Evolutionary conservation across 2,113 vertebrate species (phyloP).

Genomic region (Gobius niger): DNA sequence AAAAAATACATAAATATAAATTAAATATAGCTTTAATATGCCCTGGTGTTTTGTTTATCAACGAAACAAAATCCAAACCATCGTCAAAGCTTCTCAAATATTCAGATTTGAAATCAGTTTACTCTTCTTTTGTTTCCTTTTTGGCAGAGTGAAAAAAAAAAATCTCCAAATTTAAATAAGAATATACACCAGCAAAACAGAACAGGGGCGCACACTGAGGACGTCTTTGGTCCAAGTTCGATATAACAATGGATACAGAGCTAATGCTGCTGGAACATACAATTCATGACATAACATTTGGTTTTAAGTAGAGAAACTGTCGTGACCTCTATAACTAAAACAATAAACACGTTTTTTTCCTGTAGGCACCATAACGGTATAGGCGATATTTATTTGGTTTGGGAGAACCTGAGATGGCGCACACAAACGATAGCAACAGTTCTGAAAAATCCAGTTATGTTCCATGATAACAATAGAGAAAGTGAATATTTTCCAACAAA

Average conservation of each 20-base stretch:
- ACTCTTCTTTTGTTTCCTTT: not conserved
- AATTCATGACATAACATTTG: not conserved
- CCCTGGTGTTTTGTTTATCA: no score
- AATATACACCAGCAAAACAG: conserved; percentile 32
- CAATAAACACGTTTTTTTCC: not conserved
- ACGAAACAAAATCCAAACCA: not conserved
- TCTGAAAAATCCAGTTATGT: not conserved
- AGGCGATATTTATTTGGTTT: not conserved
- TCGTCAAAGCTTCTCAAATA: not conserved
- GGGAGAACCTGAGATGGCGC: not conserved
- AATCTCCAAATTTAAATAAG: conserved; percentile 15
- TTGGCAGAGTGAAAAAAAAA: not conserved
- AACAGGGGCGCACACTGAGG: conserved; percentile 19
- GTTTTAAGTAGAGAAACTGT: not conserved
- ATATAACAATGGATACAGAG: not conserved
- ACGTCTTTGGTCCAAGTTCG: conserved; percentile 45
- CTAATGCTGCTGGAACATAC: not conserved
- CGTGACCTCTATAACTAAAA: not conserved
- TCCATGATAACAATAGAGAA: not conserved
- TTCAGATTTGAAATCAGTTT: not conserved
- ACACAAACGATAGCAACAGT: not conserved
- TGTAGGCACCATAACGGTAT: not conserved
- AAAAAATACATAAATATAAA: no score
- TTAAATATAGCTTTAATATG: no score
- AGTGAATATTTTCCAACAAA: no score